Base-by-base conservation (phyloP, 2,888 invertebrate genomes). In the Hydrotaea cyrtoneurina region DNA sequence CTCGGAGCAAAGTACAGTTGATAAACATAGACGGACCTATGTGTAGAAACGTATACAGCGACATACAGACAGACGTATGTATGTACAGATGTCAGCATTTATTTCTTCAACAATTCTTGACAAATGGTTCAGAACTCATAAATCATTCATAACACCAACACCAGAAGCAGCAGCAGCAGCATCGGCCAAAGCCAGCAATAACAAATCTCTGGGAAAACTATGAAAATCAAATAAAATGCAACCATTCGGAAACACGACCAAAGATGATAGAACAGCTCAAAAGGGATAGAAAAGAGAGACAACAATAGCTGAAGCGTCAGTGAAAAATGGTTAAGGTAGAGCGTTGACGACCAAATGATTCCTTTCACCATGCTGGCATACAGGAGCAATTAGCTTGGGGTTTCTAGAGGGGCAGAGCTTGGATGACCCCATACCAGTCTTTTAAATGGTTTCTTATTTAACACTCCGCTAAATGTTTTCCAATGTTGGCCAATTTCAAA, bases 191-290 rank as follows among this genome's bases (percentile, higher is more conserved):
- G n/a, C n/a, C n/a, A n/a, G n/a, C 50, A 50, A 50, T 50, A n/a
- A 13, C 21, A 55, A 5, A 55, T 55, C 31, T 50, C 21, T 55
- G 8, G 19, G 23, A 55, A 46, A 74, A 71, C 53, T 71, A 50
- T 46, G 15, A 21, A 78, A 83, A 80, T 83, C 77, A 83, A 80
- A 83, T 80, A 80, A 80, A 83, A 83, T 78, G 74, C 80, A 83
- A 71, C 53, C 80, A 74, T 55, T 80, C 10, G 55, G 55, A 55
- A 55, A 55, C 55, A 21, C 55, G 21, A 21, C 5, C 21, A 8
- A 55, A 2, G 13, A 3, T 7, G 4, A 55, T 21, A 21, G 21
- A 19, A 21, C 7, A 17, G 11, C 5, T 1, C 21, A 19, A 55
- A 2, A 13, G 53, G 17, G 4, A 17, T 31, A 53, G 4, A 53